Evolutionary conservation across 2,888 invertebrate species (phyloP), one percentile per base, ranked within the genome.

Genomic region (Odontocolon sp.): DNA sequence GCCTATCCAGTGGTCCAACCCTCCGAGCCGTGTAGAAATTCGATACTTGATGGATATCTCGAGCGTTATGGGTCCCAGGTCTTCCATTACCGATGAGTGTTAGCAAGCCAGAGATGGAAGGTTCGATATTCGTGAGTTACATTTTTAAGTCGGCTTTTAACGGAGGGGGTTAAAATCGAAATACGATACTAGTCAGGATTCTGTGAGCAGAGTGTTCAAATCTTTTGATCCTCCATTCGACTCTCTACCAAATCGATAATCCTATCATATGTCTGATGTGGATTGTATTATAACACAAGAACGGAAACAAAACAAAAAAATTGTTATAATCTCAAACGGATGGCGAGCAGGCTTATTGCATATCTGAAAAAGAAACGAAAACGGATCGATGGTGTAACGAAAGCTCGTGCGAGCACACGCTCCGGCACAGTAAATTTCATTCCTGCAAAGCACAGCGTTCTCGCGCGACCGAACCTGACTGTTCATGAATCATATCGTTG

Each of bases 401-500:
- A 42, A 61, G 59, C 45, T 70, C 45, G 52, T 59, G 57, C 68
- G 56, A 69, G 64, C 61, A 28, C 45, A 57, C 57, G 40, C 31
- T 56, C 59, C 28, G 64, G 28, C 52, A 57, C 69, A 56, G 67
- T 77, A 67, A 76, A 76, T 76, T 71, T 76, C 67, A 71, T 76
- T 77, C 42, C 61, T 54, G 76, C 63, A 54, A 71, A 77, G 71
- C 56, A 33, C 71, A 42, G 56, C 47, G 64, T 40, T 11, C 38
- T n/a, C 45, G 59, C 64, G 71, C n/a, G n/a, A n/a, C n/a, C n/a
- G n/a, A n/a, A n/a, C n/a, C n/a, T n/a, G n/a, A 56, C 59, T 68
- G 50, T 75, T 63, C 79, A 78, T 81, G 70, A 81, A 81, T 81
- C 77, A 81, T 81, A 72, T 73, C 64, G 52, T 67, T 59, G 67